phyloP scores from a whole-genome alignment of 2,113 vertebrate species.

The Xenopus borealis region DNA sequence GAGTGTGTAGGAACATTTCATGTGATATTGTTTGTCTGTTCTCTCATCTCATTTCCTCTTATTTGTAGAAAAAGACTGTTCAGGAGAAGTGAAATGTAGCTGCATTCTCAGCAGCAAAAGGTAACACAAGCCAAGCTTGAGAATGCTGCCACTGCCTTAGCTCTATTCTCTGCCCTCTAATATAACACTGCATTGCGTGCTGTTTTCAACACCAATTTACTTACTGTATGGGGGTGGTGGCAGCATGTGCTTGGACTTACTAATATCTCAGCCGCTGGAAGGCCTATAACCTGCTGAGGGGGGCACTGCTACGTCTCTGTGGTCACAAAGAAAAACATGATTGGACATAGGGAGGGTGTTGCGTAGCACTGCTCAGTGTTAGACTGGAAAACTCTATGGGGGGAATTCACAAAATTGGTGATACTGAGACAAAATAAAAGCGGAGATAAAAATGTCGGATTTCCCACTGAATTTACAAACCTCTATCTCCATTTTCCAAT shows the following conservation, averaged over 20 bases:
- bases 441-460: too few relatives aligned
- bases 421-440: too few relatives aligned
- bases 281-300: too few relatives aligned
- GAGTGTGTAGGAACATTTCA: background rate
- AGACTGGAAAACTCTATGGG: too few relatives aligned
- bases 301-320: background rate
- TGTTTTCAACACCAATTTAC: background rate
- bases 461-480: too few relatives aligned
- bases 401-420: too few relatives aligned
- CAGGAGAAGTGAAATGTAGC: slow-evolving; percentile 70
- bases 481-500: too few relatives aligned
- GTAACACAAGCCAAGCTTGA: slow-evolving; percentile 58
- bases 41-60: slow-evolving; percentile 54
- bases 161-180: slow-evolving; percentile 1
- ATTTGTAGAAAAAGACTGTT: slow-evolving; percentile 75
- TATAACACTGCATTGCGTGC: slow-evolving; percentile 17
- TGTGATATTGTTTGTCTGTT: background rate
- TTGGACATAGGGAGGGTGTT: too few relatives aligned
- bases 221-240: too few relatives aligned
- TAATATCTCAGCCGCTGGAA: background rate
- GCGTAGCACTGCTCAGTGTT: too few relatives aligned
- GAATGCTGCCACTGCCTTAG: slow-evolving; percentile 11
- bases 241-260: background rate
- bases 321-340: too few relatives aligned
- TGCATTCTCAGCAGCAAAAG: slow-evolving; percentile 67